phyloP scores from a whole-genome alignment of 2,113 vertebrate genomes.

The Tupaia tana region DNA sequence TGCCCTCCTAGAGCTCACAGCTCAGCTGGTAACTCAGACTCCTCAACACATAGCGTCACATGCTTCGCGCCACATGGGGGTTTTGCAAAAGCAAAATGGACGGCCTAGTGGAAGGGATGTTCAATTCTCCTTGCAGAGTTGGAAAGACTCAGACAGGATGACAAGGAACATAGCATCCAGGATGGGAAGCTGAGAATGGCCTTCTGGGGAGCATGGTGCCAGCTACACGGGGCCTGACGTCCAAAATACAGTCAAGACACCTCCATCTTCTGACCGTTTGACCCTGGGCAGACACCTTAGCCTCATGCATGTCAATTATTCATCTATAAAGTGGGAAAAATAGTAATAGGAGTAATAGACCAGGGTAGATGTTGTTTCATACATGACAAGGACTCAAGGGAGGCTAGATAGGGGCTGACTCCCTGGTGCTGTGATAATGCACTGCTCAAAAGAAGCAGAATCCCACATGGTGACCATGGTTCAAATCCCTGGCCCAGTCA shows the following conservation, averaged over 20 bases:
- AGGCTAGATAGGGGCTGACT: fast-evolving
- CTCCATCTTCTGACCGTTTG: fast-evolving
- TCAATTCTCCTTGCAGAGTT: fast-evolving
- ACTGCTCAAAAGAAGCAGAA: too few relatives aligned
- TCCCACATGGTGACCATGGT: too few relatives aligned
- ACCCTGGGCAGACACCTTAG: not conserved
- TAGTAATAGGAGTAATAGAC: fast-evolving
- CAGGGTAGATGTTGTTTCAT: fast-evolving
- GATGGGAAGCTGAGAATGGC: not conserved
- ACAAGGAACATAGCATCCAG: not conserved
- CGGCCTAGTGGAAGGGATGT: fast-evolving
- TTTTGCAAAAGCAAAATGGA: fast-evolving
- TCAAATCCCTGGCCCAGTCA: too few relatives aligned
- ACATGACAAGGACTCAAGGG: fast-evolving
- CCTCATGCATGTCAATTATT: fast-evolving
- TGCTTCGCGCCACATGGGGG: fast-evolving
- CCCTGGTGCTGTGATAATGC: too few relatives aligned
- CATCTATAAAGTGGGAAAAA: not conserved
- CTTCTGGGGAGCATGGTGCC: fast-evolving
- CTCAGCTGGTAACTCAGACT: fast-evolving
- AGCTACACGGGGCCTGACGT: fast-evolving
- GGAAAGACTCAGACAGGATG: too few relatives aligned
- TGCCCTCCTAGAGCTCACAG: too few relatives aligned
- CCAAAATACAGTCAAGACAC: fast-evolving
- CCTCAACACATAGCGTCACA: fast-evolving